Conservation (phyloP, 2,797 vertebrate genomes). For the Sphenopsis melanotis region DNA sequence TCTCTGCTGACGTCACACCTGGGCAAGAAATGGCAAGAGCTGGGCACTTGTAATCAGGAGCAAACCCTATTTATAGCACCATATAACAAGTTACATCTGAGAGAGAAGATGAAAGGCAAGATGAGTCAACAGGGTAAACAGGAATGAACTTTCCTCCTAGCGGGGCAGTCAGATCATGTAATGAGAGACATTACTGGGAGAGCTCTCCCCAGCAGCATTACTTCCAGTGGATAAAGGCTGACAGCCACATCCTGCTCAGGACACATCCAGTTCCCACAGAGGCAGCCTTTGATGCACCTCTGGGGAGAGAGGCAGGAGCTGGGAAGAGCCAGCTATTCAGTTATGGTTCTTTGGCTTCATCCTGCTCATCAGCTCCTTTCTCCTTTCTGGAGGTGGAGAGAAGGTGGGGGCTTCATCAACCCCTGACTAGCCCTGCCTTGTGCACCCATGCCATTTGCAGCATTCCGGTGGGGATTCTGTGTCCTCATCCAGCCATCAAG, state of each 20-base stretch:
- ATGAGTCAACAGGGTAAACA: not conserved
- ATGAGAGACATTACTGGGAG: not conserved
- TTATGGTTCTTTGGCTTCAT: not conserved
- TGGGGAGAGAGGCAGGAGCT: not conserved
- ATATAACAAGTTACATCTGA: slow-evolving; percentile 5
- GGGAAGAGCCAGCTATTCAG: not conserved
- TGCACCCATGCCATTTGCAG: not conserved
- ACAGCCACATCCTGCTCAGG: not conserved
- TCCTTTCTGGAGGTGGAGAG: not conserved
- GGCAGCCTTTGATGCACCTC: fast-evolving
- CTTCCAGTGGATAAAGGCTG: not conserved
- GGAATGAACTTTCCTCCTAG: not conserved
- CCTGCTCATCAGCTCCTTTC: not conserved
- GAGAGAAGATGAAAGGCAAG: slow-evolving; percentile 22
- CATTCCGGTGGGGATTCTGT: fast-evolving
- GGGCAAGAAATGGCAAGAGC: not conserved
- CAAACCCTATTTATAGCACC: slow-evolving; percentile 19
- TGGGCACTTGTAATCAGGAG: not conserved
- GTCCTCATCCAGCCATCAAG: not conserved
- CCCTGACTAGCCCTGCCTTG: not conserved
- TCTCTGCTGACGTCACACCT: not conserved
- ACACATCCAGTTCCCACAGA: not conserved
- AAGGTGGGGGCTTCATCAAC: not conserved
- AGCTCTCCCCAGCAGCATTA: not conserved
- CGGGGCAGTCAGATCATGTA: not conserved